phyloP scores from a whole-genome alignment of 2,797 vertebrate genomes.

The Oophaga sylvatica region DNA sequence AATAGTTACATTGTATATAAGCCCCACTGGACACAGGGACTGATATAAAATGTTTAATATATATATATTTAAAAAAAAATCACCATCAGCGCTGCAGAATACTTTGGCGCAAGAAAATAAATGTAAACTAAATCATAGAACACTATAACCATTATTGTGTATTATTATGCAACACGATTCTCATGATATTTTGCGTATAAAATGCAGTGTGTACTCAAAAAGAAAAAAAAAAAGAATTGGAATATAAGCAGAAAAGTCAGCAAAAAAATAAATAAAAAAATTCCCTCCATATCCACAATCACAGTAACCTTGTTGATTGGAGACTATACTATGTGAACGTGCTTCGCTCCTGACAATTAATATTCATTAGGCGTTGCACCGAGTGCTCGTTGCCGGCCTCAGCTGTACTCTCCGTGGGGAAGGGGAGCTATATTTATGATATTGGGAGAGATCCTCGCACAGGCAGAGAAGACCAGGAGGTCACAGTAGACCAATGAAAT shows the following conservation, averaged over 20 bases:
- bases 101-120: too few relatives aligned
- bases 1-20: too few relatives aligned
- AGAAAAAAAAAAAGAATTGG: neutral
- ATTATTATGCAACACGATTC: neutral
- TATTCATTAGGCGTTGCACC: slow-evolving; percentile 56
- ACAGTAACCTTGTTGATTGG: slow-evolving; percentile 44
- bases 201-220: neutral
- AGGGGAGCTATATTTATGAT: slow-evolving; percentile 59
- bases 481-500: slow-evolving; percentile 56
- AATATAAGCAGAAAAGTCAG: slow-evolving; percentile 37
- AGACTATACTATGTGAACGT: slow-evolving; percentile 30
- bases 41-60: too few relatives aligned
- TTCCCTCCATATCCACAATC: slow-evolving; percentile 19
- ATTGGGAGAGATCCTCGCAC: slow-evolving; percentile 46
- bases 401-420: slow-evolving; percentile 57
- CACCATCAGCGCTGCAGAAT: too few relatives aligned
- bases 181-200: neutral
- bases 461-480: slow-evolving; percentile 48
- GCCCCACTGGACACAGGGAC: too few relatives aligned
- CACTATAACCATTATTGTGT: neutral
- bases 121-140: too few relatives aligned
- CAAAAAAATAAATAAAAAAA: slow-evolving; percentile 16
- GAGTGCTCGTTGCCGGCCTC: slow-evolving; percentile 46
- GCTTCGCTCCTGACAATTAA: slow-evolving; percentile 55
- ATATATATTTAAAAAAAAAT: too few relatives aligned